A percentile compares a stretch with the other conserved stretches of the same genome.
Evolutionary conservation across 2,888 invertebrate genomes (phyloP).

Genomic region (Odontocerum albicorne): DNA sequence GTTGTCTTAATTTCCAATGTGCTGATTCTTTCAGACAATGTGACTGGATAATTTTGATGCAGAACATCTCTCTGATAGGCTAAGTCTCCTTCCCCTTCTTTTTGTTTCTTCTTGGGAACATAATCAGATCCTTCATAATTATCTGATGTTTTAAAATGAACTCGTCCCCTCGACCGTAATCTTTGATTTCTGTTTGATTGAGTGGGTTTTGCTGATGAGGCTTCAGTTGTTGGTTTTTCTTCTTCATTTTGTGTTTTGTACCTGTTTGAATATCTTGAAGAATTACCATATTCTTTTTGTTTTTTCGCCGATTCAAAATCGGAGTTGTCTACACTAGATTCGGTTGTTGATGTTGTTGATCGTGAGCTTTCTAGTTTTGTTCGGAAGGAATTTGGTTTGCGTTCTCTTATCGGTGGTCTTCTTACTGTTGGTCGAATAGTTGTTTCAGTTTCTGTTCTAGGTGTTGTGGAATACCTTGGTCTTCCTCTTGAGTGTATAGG

Average conservation of each 20-base stretch:
- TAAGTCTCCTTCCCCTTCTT: conserved; percentile 46
- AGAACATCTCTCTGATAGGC: conserved; percentile 65
- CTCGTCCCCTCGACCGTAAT: conserved; percentile 54
- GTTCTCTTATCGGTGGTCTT: conserved; percentile 55
- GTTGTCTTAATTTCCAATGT: conserved; percentile 42
- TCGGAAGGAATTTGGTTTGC: conserved; percentile 46
- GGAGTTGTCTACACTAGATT: conserved; percentile 41
- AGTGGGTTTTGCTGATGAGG: conserved; percentile 25
- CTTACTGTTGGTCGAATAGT: conserved; percentile 49
- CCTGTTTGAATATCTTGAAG: conserved; percentile 11
- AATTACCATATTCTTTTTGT: conserved; percentile 29
- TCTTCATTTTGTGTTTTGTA: conserved; percentile 39
- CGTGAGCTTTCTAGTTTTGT: conserved; percentile 26
- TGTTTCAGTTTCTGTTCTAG: conserved; percentile 49
- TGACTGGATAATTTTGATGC: conserved; percentile 66
- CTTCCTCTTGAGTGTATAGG: conserved; percentile 47
- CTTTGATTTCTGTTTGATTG: conserved; percentile 38
- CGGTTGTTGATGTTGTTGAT: conserved; percentile 44
- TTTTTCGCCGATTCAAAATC: conserved; percentile 37
- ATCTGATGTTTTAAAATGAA: conserved; percentile 55
- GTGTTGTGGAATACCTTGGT: conserved; percentile 49
- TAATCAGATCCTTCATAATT: conserved; percentile 43
- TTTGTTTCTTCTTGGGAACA: conserved; percentile 43
- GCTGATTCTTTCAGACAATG: conserved; percentile 53
- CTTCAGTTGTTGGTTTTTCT: conserved; percentile 27